These are phyloP conservation scores for Plodia interpunctella DNA, from an alignment of 1,140 invertebrate species.

Conservation along the genomic window DNA sequence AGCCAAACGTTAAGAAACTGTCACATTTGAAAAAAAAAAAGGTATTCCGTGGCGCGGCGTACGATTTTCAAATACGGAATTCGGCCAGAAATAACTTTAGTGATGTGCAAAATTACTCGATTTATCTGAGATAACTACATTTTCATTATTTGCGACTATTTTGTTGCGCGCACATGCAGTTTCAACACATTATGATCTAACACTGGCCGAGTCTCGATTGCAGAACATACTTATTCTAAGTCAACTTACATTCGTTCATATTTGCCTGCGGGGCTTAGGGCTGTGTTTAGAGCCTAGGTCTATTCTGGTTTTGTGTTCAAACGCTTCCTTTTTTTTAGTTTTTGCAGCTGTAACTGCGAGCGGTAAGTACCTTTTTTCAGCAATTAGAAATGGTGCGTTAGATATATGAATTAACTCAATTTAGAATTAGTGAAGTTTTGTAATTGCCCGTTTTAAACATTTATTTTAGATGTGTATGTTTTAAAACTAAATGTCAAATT, in stretches of 20 bases:
- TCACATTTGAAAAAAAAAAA: conserved; percentile 51
- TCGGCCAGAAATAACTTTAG: conserved; percentile 24
- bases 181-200: conserved; percentile 77
- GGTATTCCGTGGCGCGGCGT: conserved; percentile 15
- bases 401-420: neutral
- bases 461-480: no score
- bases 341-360: conserved; percentile 10
- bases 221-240: conserved; percentile 77
- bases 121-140: conserved; percentile 53
- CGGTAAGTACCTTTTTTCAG: conserved; percentile 1
- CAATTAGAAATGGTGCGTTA: neutral
- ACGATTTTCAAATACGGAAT: conserved; percentile 31
- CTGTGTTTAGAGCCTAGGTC: conserved; percentile 49
- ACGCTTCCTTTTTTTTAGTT: conserved; percentile 9
- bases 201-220: conserved; percentile 73
- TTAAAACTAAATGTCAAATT: no score
- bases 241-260: conserved; percentile 77
- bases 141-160: conserved; percentile 61
- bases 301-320: conserved; percentile 18
- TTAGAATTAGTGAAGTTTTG: no score
- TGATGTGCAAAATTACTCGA: conserved; percentile 30
- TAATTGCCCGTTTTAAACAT: no score
- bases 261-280: conserved; percentile 75
- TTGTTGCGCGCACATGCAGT: conserved; percentile 67
- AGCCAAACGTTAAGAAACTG: conserved; percentile 12